Conservation (phyloP, 2,797 vertebrate genomes). For the Mormyrops attenuatus region DNA sequence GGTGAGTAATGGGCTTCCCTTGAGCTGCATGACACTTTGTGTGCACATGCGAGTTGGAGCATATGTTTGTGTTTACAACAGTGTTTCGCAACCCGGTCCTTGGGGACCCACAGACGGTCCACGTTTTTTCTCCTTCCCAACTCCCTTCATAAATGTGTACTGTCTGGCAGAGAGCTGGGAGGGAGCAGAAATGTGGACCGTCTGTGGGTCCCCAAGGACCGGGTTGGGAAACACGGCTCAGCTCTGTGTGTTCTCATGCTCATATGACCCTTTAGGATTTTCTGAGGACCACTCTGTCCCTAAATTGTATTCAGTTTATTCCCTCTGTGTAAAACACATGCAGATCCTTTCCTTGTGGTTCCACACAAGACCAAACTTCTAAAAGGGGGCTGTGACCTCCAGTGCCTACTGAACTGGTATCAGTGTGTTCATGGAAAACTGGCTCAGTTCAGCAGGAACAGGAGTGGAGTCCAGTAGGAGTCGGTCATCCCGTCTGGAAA, state of each 20-base stretch:
- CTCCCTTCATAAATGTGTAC: background rate
- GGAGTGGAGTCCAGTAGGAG: slow-evolving; percentile 69
- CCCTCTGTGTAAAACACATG: background rate
- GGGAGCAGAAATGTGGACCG: background rate
- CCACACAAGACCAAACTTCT: background rate
- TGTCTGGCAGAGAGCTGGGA: background rate
- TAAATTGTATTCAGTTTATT: background rate
- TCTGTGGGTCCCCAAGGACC: background rate
- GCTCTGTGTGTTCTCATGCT: background rate
- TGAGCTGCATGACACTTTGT: background rate
- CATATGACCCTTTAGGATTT: background rate
- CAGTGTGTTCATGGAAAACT: slow-evolving; percentile 75
- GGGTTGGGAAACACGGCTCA: background rate
- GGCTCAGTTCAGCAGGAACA: slow-evolving; percentile 99
- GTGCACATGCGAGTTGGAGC: background rate
- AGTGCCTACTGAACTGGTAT: slow-evolving; percentile 82
- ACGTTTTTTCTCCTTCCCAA: background rate
- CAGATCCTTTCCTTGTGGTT: background rate
- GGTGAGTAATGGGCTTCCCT: background rate
- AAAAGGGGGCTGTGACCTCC: slow-evolving; percentile 59
- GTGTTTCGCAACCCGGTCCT: background rate
- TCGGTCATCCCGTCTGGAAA: slow-evolving; percentile 21
- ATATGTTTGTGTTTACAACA: background rate
- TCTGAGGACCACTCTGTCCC: background rate
- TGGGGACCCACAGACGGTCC: background rate